Percentiles rank a stretch among this genome's conserved stretches.
Conservation (phyloP, 2,888 invertebrate species). For the Cabera pusaria region DNA sequence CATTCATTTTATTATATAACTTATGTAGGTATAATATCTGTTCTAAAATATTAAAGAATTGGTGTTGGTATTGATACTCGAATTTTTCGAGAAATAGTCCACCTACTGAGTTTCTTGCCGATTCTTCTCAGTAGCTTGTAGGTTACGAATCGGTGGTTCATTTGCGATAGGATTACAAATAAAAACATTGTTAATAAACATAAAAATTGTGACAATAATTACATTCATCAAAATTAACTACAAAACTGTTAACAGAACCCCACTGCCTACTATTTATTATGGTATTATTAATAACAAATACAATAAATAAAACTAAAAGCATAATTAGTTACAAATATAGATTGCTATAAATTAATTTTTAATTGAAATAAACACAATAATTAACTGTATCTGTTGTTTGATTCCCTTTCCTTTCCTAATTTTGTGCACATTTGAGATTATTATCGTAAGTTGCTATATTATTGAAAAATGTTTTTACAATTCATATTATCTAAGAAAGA, state of each 20-base stretch:
- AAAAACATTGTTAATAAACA: background rate
- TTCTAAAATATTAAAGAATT: too few relatives aligned
- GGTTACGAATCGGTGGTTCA: conserved; percentile 65
- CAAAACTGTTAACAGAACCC: background rate
- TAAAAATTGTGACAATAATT: too few relatives aligned
- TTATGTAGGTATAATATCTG: too few relatives aligned
- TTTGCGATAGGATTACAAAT: conserved; percentile 16
- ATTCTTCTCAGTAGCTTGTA: conserved; percentile 72
- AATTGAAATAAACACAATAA: too few relatives aligned
- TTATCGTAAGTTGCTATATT: too few relatives aligned
- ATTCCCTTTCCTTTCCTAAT: conserved; percentile 31
- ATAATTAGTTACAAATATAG: conserved; percentile 8
- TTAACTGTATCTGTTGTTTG: conserved; percentile 46
- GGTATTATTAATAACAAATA: too few relatives aligned
- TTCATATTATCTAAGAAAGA: too few relatives aligned
- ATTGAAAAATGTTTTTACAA: too few relatives aligned
- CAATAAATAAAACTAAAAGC: too few relatives aligned
- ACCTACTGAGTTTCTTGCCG: conserved; percentile 75
- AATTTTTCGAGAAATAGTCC: background rate
- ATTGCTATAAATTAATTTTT: conserved; percentile 34
- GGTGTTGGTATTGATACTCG: conserved; percentile 9
- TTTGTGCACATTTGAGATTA: conserved; percentile 10
- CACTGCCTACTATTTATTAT: conserved; percentile 8
- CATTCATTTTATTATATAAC: too few relatives aligned
- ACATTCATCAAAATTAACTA: background rate